Percentiles rank a stretch among this genome's conserved stretches.
Conservation (phyloP, 2,888 invertebrate species). For the Phengaris arion region DNA sequence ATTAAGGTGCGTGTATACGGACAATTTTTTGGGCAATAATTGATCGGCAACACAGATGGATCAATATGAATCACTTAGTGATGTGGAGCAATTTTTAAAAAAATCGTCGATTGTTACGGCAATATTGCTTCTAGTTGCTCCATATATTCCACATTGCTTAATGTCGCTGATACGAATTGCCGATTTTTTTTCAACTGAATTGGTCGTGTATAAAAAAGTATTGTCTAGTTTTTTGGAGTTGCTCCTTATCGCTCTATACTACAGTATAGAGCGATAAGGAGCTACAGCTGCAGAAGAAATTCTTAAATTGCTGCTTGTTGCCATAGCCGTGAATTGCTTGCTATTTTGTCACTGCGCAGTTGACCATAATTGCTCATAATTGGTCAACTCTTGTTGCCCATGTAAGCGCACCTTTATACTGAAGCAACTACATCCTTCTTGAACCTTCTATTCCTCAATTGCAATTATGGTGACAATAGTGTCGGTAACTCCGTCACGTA, state of each 20-base stretch:
- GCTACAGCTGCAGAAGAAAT: too few species aligned
- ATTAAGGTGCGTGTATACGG: too few species aligned
- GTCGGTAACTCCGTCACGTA: background rate
- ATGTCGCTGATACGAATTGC: slow-evolving; percentile 9
- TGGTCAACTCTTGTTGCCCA: too few species aligned
- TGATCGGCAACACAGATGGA: background rate
- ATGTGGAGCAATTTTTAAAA: background rate
- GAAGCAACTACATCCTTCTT: background rate
- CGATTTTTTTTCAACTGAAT: background rate
- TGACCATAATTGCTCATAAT: too few species aligned
- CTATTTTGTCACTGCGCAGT: too few species aligned
- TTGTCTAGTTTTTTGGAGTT: too few species aligned
- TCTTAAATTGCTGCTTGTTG: background rate
- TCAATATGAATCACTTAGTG: background rate
- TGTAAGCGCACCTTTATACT: background rate
- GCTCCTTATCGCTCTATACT: too few species aligned
- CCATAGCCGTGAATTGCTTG: background rate
- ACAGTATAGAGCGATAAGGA: too few species aligned
- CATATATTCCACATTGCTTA: background rate
- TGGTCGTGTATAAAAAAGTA: too few species aligned
- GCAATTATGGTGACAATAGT: background rate
- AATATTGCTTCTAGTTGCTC: background rate
- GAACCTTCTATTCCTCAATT: background rate
- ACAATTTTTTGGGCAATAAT: too few species aligned
- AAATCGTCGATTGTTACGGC: background rate